Percentiles rank a stretch among this genome's conserved stretches.
Conservation (phyloP, 2,113 vertebrate genomes). For the Hippocampus guttulatus region DNA sequence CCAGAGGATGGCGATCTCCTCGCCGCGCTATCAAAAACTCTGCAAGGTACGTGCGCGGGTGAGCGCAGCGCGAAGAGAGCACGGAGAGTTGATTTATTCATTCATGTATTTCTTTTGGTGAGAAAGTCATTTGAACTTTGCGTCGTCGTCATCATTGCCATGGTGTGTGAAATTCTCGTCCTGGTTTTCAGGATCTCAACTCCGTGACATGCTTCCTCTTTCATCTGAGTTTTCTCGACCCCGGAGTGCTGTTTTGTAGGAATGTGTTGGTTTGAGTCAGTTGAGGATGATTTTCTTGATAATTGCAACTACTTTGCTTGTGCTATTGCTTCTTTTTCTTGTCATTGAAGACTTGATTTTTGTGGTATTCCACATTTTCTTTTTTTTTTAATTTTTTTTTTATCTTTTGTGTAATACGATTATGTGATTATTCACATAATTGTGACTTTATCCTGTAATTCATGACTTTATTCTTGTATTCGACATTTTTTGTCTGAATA, state of each 20-base stretch:
- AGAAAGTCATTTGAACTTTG: slow-evolving; percentile 23
- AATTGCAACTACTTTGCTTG: too few relatives aligned
- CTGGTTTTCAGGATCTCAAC: background rate
- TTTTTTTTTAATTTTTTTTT: too few relatives aligned
- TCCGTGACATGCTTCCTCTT: background rate
- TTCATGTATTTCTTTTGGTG: background rate
- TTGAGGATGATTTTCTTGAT: too few relatives aligned
- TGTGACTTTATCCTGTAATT: too few relatives aligned
- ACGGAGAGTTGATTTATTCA: slow-evolving; percentile 21
- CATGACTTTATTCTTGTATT: background rate
- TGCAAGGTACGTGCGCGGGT: slow-evolving; percentile 82
- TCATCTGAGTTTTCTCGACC: background rate
- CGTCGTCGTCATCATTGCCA: background rate
- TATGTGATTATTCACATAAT: too few relatives aligned
- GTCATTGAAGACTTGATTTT: background rate
- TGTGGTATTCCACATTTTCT: background rate
- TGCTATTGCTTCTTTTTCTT: too few relatives aligned
- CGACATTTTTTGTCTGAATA: too few relatives aligned
- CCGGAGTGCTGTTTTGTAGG: background rate
- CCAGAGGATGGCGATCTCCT: slow-evolving; percentile 98
- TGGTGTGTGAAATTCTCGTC: background rate
- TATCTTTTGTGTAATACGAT: too few relatives aligned
- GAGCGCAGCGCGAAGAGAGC: background rate
- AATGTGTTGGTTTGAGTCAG: background rate
- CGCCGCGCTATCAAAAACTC: slow-evolving; percentile 98